Evolutionary conservation across 2,888 invertebrate genomes (phyloP).

Genomic region (Cephalotes varians): DNA sequence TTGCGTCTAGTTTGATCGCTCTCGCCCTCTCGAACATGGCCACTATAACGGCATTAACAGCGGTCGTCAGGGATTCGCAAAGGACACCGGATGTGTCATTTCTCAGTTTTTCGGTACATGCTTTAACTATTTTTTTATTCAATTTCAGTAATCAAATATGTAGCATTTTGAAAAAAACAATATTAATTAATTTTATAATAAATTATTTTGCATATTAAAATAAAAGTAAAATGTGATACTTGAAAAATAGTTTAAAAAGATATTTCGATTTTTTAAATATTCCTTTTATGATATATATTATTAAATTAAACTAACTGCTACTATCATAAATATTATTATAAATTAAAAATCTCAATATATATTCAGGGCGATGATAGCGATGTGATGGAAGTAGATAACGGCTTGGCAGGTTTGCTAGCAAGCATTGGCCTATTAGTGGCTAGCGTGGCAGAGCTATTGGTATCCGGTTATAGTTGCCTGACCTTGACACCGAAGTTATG

Average conservation of each 20-base stretch:
- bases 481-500: constrained; percentile 83
- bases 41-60: constrained; percentile 83
- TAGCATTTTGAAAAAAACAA: background rate
- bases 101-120: constrained; percentile 79
- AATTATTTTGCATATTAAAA: background rate
- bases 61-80: constrained; percentile 88
- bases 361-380: constrained; percentile 78
- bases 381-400: constrained; percentile 85
- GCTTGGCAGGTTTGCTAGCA: constrained; percentile 88
- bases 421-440: constrained; percentile 89
- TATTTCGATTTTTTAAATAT: background rate
- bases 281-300: background rate
- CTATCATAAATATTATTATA: background rate
- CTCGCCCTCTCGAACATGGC: constrained; percentile 84
- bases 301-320: background rate
- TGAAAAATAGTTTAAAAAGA: background rate
- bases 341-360: background rate
- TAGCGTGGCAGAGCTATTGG: constrained; percentile 86
- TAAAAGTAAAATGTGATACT: background rate
- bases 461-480: constrained; percentile 83
- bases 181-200: background rate
- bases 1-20: constrained; percentile 87
- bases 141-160: background rate
- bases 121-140: background rate
- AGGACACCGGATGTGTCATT: constrained; percentile 79